phyloP scores from a whole-genome alignment of 2,797 vertebrate species.

The Pipistrellus nathusii region DNA sequence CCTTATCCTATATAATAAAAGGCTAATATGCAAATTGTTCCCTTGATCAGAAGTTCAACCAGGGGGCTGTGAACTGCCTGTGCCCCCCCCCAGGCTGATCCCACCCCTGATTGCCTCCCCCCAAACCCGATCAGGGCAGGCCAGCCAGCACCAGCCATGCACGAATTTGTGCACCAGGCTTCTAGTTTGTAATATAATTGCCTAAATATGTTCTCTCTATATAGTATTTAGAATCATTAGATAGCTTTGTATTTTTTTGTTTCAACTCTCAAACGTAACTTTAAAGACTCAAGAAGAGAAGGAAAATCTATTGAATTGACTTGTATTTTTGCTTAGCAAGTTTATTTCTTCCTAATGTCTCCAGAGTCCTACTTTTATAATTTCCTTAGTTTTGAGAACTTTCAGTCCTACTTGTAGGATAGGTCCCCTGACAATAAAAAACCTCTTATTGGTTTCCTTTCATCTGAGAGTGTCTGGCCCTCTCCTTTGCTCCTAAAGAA shows the following conservation, averaged over 20 bases:
- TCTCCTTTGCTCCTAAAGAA: background rate
- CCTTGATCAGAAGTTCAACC: too few relatives aligned
- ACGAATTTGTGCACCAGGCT: too few relatives aligned
- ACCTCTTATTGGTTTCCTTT: background rate
- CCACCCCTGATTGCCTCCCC: too few relatives aligned
- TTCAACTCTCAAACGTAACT: background rate
- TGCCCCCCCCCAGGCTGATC: too few relatives aligned
- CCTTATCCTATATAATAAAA: too few relatives aligned
- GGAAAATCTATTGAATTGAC: background rate
- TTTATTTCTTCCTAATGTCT: background rate
- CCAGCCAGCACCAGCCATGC: too few relatives aligned
- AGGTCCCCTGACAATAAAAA: background rate
- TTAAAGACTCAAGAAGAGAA: background rate
- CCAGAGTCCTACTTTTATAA: background rate
- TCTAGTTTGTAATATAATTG: background rate
- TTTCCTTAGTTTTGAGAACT: background rate
- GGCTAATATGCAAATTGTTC: too few relatives aligned
- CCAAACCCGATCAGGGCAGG: too few relatives aligned
- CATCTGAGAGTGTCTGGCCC: background rate
- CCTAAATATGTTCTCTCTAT: background rate
- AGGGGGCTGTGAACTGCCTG: too few relatives aligned
- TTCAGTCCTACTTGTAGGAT: background rate
- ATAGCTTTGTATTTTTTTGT: background rate
- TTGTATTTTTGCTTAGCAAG: background rate
- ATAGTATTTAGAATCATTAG: slow-evolving; percentile 2